Evolutionary conservation across 2,888 invertebrate genomes (phyloP).

Genomic region (Amphipyra berbera): DNA sequence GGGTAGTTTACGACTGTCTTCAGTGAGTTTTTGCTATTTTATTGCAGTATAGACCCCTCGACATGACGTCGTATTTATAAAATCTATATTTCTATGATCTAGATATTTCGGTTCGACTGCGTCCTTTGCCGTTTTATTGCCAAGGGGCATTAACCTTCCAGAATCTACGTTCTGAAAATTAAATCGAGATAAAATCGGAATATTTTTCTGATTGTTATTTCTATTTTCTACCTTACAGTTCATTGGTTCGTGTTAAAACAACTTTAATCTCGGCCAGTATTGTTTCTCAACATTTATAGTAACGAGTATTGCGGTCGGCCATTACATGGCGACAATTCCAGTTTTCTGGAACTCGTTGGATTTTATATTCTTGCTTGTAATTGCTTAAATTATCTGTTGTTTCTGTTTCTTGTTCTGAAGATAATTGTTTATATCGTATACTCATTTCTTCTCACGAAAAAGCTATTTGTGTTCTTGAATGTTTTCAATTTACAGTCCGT

Average conservation of each 20-base stretch:
- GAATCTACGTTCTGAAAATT: constrained; percentile 26
- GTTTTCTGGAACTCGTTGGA: constrained; percentile 37
- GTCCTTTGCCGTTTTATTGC: constrained; percentile 27
- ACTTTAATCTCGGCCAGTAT: constrained; percentile 35
- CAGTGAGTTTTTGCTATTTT: constrained; percentile 20
- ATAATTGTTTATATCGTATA: constrained; percentile 3
- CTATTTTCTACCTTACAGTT: not conserved
- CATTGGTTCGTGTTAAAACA: constrained; percentile 25
- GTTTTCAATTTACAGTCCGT: constrained; percentile 3
- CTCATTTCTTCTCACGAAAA: not conserved
- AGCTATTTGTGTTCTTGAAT: constrained; percentile 1
- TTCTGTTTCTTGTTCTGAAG: constrained; percentile 10
- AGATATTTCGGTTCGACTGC: constrained; percentile 7
- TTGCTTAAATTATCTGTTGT: constrained; percentile 20
- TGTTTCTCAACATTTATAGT: constrained; percentile 43
- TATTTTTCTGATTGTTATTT: constrained; percentile 18
- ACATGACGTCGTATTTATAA: constrained; percentile 21
- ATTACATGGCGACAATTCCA: constrained; percentile 47
- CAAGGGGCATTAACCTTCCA: constrained; percentile 34
- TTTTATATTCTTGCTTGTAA: constrained; percentile 37
- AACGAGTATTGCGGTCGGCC: constrained; percentile 38
- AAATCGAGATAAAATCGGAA: constrained; percentile 32
- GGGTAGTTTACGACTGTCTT: constrained; percentile 51
- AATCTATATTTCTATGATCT: constrained; percentile 22
- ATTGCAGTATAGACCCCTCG: constrained; percentile 7